Evolutionary conservation across 2,888 invertebrate genomes (phyloP), one percentile per base, ranked within the genome.

Genomic region (Ariolimax columbianus): DNA sequence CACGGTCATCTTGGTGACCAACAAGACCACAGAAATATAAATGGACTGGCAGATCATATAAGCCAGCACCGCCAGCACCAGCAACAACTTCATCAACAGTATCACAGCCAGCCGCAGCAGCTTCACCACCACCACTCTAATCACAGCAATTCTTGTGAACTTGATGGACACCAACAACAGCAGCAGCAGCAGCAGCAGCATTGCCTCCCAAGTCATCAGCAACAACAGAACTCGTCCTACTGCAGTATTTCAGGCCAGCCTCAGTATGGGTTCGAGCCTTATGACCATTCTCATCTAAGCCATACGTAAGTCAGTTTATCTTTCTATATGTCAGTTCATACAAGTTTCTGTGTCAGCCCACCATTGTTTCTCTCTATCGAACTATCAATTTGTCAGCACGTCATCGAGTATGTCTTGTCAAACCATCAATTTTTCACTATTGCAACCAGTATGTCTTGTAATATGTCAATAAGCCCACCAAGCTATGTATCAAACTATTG

Each of bases 171-270:
- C 14, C 47, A 43, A 9, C 79, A 47, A 30, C 86, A 78, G 19
- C 86, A 86, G 47, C 86, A 85, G 9, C 75, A 43, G 14, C 73
- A 79, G 6, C 86, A 86, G 14, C 7, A 47, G 9, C 47, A 47
- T 47, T n/a, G n/a, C n/a, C n/a, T n/a, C n/a, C n/a, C n/a, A n/a
- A 7, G 23, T 23, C 86, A 83, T 6, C 77, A 83, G 0, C 77
- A 78, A 26, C 82, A 79, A 26, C 82, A 83, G 23, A 47, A 72
- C 4, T 38, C 68, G 19, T 87, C 86, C 84, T 89, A 84, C 87
- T 89, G 87, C 77, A 88, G 47, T 86, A 87, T 85, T 85, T 88
- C 89, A 86, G 78, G 83, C 6, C 83, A 82, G 81, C 83, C 73
- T 14, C 77, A 78, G n/a, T 38, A 77, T 38, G 33, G 68, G 6